Evolutionary conservation across 1,140 invertebrate species (phyloP).

Genomic region (Drosophila burlai): DNA sequence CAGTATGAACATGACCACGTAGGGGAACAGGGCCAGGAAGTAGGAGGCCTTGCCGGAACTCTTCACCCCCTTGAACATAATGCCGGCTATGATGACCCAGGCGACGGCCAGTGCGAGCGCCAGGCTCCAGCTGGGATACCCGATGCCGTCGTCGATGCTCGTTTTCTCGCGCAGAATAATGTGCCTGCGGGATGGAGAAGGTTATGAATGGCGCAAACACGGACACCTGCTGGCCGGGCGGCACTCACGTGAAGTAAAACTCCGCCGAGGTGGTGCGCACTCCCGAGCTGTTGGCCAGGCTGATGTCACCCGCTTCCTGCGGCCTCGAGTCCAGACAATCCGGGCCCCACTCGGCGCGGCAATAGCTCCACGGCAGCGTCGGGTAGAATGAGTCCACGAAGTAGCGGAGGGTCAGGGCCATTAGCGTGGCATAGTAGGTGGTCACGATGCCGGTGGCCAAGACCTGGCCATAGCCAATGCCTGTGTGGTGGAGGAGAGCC

Average conservation of each 20-base stretch:
- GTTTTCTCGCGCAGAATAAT: slow-evolving; percentile 89
- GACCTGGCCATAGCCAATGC: slow-evolving; percentile 92
- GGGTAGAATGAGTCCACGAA: slow-evolving; percentile 88
- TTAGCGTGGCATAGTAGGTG: slow-evolving; percentile 92
- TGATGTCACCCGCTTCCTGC: slow-evolving; percentile 23
- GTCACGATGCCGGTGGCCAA: slow-evolving; percentile 89
- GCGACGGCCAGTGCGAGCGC: slow-evolving; percentile 91
- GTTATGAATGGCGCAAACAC: neutral
- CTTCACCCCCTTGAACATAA: slow-evolving; percentile 92
- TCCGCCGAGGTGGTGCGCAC: slow-evolving; percentile 87
- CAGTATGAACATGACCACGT: slow-evolving; percentile 91
- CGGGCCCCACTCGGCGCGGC: slow-evolving; percentile 87
- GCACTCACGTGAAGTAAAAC: slow-evolving; percentile 87
- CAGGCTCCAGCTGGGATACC: slow-evolving; percentile 90
- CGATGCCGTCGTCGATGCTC: slow-evolving; percentile 91
- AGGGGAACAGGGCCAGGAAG: slow-evolving; percentile 94
- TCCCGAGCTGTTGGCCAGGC: neutral
- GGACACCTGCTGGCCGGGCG: slow-evolving; percentile 1
- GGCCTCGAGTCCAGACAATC: slow-evolving; percentile 67
- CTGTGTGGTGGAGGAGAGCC: slow-evolving; percentile 82
- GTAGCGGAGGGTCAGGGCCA: slow-evolving; percentile 91
- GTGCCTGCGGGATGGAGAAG: slow-evolving; percentile 85
- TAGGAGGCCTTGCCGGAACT: slow-evolving; percentile 93
- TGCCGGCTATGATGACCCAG: slow-evolving; percentile 92
- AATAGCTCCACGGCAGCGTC: slow-evolving; percentile 88